phyloP scores from a whole-genome alignment of 2,888 invertebrate species.

The Mesoligia furuncula region DNA sequence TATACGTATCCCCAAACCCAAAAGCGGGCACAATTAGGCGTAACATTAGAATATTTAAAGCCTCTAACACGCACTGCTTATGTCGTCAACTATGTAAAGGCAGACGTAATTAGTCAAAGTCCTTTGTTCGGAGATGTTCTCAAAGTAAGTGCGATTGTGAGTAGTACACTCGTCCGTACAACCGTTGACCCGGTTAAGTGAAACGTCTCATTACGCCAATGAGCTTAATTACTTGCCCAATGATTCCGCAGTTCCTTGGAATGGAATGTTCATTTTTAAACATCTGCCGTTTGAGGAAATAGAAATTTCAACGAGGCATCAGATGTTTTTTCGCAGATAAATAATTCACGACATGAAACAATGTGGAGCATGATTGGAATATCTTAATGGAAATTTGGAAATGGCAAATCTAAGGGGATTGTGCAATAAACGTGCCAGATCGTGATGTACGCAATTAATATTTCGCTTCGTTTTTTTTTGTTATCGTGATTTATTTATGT shows the following conservation, averaged over 20 bases:
- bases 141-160: constrained; percentile 61
- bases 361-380: constrained; percentile 23
- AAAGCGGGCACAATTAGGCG: constrained; percentile 33
- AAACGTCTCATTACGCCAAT: constrained; percentile 78
- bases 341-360: constrained; percentile 24
- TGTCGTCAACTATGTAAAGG: constrained; percentile 59
- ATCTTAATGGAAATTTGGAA: constrained; percentile 10
- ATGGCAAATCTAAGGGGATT: constrained; percentile 12
- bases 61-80: constrained; percentile 55
- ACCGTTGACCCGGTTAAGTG: constrained; percentile 73
- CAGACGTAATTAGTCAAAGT: constrained; percentile 71
- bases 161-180: constrained; percentile 39
- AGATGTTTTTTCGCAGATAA: constrained; percentile 9
- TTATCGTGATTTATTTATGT: not conserved
- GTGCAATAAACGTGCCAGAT: not conserved
- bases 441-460: not conserved
- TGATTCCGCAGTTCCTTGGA: constrained; percentile 59
- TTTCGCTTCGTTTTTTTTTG: not conserved
- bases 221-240: constrained; percentile 74
- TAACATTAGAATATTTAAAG: constrained; percentile 59
- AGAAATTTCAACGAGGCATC: constrained; percentile 20
- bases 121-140: constrained; percentile 69
- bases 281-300: constrained; percentile 17
- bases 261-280: constrained; percentile 42
- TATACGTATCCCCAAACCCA: constrained; percentile 7